Evolutionary conservation across 2,113 vertebrate species (phyloP).

Genomic region (Prinia subflava): DNA sequence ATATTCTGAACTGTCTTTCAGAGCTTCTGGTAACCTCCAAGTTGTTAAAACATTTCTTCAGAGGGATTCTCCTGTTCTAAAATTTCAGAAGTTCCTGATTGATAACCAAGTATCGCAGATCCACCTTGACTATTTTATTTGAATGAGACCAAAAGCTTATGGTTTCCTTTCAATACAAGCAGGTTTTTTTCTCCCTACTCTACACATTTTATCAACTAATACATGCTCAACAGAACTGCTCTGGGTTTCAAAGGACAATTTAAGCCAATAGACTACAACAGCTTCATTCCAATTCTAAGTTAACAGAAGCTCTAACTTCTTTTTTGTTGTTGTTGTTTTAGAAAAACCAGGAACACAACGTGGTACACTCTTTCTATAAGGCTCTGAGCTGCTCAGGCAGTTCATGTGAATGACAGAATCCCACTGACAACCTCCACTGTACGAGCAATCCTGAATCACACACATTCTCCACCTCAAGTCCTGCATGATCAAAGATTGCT

Average conservation of each 20-base stretch:
- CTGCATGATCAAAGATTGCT: background rate
- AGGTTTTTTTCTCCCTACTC: background rate
- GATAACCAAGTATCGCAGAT: background rate
- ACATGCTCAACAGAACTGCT: background rate
- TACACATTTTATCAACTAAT: slow-evolving; percentile 15
- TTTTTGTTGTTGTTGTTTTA: background rate
- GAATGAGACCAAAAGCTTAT: slow-evolving; percentile 6
- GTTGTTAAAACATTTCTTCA: slow-evolving; percentile 35
- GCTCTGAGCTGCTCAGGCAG: slow-evolving; percentile 26
- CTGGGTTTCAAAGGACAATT: slow-evolving; percentile 24
- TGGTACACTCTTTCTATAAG: slow-evolving; percentile 70
- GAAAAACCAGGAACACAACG: slow-evolving; percentile 56
- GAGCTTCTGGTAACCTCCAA: slow-evolving; percentile 83
- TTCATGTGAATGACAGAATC: background rate
- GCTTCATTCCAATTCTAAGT: slow-evolving; percentile 58
- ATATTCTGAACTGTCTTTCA: slow-evolving; percentile 66
- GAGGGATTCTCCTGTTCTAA: slow-evolving; percentile 31
- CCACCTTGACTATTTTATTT: background rate
- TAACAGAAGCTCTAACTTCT: slow-evolving; percentile 69
- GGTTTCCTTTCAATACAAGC: background rate
- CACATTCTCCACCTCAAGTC: background rate
- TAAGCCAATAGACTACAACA: slow-evolving; percentile 39
- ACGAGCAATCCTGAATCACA: background rate
- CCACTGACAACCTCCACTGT: background rate
- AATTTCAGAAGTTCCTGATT: slow-evolving; percentile 31